A percentile compares a stretch with the other conserved stretches of the same genome.
Conservation (phyloP, 2,888 invertebrate genomes). For the Euproctis similis region DNA sequence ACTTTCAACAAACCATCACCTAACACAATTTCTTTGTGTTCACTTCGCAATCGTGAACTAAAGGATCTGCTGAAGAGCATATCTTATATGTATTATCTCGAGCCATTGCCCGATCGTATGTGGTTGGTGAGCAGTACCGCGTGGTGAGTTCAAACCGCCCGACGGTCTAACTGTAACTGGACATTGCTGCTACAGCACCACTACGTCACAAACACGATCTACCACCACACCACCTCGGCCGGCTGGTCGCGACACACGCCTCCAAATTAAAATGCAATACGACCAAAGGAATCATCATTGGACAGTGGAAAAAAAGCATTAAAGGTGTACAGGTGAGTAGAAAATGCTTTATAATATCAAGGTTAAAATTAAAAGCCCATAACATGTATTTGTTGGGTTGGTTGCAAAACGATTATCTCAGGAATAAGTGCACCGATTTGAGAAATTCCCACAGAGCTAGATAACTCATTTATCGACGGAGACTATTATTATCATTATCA, state of each 20-base stretch:
- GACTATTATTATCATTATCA: too few relatives aligned
- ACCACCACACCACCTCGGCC: slow-evolving; percentile 16
- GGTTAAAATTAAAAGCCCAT: too few relatives aligned
- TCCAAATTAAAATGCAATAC: slow-evolving; percentile 27
- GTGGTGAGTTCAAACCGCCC: slow-evolving; percentile 38
- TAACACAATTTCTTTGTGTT: slow-evolving; percentile 81
- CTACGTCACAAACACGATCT: slow-evolving; percentile 22
- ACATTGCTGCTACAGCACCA: slow-evolving; percentile 32
- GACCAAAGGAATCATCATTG: too few relatives aligned
- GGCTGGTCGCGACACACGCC: slow-evolving; percentile 12
- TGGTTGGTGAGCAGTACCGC: slow-evolving; percentile 20
- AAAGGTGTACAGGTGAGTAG: too few relatives aligned
- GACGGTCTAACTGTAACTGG: slow-evolving; percentile 51
- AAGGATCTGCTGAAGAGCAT: slow-evolving; percentile 63
- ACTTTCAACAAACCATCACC: slow-evolving; percentile 58
- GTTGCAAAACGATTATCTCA: too few relatives aligned
- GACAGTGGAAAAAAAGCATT: too few relatives aligned
- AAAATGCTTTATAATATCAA: too few relatives aligned
- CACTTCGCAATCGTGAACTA: slow-evolving; percentile 77
- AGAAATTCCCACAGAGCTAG: too few relatives aligned
- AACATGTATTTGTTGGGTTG: too few relatives aligned
- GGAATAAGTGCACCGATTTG: too few relatives aligned
- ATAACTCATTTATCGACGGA: too few relatives aligned
- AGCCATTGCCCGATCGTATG: slow-evolving; percentile 33
- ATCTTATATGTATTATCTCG: slow-evolving; percentile 22